phyloP scores from a whole-genome alignment of 2,888 invertebrate genomes.

The Apomyelois bistriatella region DNA sequence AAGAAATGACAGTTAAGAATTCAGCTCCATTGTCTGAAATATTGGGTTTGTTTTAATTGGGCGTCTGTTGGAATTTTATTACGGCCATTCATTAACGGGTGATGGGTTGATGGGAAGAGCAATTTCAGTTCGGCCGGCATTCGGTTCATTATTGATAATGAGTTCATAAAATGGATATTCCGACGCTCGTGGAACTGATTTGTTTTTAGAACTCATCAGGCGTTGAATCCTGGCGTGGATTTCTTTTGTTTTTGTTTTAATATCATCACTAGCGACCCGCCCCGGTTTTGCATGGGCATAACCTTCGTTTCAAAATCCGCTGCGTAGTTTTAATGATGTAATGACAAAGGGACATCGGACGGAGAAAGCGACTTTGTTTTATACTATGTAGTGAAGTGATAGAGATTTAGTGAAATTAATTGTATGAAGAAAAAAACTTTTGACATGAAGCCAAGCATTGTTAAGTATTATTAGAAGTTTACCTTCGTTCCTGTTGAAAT shows the following conservation, averaged over 20 bases:
- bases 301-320: no score
- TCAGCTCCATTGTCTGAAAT: conserved; percentile 21
- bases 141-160: conserved; percentile 11
- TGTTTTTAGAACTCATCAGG: background rate
- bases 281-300: no score
- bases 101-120: conserved; percentile 9
- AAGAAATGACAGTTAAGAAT: conserved; percentile 31
- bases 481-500: no score
- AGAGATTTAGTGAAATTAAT: no score
- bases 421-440: no score
- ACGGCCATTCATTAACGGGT: conserved; percentile 11
- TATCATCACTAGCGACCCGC: no score
- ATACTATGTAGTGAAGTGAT: no score
- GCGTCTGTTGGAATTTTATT: conserved; percentile 14
- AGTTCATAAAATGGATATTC: background rate
- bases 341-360: no score
- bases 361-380: no score
- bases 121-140: conserved; percentile 8
- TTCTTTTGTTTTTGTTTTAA: background rate
- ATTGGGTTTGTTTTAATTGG: conserved; percentile 25
- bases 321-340: no score
- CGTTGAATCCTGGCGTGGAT: background rate
- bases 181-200: background rate
- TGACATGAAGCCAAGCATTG: no score
- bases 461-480: no score